Evolutionary conservation across 2,113 vertebrate species (phyloP).

Genomic region (Poeciliopsis prolifica): DNA sequence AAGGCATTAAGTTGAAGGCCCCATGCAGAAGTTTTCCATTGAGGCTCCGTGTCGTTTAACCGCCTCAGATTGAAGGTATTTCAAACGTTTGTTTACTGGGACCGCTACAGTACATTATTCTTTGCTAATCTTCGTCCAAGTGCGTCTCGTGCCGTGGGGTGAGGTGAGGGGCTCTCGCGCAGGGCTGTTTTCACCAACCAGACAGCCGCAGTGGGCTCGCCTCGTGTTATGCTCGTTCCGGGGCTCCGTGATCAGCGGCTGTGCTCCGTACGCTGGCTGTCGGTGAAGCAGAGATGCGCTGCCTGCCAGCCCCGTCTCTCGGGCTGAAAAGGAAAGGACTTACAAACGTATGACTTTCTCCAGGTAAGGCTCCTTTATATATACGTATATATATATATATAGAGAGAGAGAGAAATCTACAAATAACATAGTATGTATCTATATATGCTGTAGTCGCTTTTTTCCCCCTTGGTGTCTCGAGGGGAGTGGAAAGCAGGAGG

Average conservation of each 20-base stretch:
- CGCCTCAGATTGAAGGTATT: not conserved
- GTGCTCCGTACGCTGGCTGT: slow-evolving; percentile 45
- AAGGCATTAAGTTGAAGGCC: too few relatives aligned
- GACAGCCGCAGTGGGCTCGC: slow-evolving; percentile 69
- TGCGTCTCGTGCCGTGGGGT: slow-evolving; percentile 16
- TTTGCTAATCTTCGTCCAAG: not conserved
- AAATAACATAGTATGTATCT: not conserved
- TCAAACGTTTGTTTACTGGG: not conserved
- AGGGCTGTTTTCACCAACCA: slow-evolving; percentile 18
- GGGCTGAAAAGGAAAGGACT: slow-evolving; percentile 47
- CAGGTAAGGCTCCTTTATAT: slow-evolving; percentile 48
- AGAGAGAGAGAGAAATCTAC: not conserved
- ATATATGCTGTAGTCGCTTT: not conserved
- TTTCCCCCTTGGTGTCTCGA: slow-evolving; percentile 20
- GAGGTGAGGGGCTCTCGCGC: slow-evolving; percentile 40
- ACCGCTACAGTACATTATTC: too few relatives aligned
- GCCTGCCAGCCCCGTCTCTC: slow-evolving; percentile 40
- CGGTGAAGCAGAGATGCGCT: slow-evolving; percentile 55
- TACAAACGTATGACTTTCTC: slow-evolving; percentile 35
- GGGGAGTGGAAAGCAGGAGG: slow-evolving; percentile 28
- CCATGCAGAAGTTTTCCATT: too few relatives aligned
- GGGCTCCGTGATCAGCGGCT: slow-evolving; percentile 50
- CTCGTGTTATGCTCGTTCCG: slow-evolving; percentile 63
- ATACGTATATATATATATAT: too few relatives aligned
- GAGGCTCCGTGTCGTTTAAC: not conserved